Evolutionary conservation across 2,888 invertebrate genomes (phyloP), one percentile per base, ranked within the genome.

Genomic region (Pachliopta kotzebuea): DNA sequence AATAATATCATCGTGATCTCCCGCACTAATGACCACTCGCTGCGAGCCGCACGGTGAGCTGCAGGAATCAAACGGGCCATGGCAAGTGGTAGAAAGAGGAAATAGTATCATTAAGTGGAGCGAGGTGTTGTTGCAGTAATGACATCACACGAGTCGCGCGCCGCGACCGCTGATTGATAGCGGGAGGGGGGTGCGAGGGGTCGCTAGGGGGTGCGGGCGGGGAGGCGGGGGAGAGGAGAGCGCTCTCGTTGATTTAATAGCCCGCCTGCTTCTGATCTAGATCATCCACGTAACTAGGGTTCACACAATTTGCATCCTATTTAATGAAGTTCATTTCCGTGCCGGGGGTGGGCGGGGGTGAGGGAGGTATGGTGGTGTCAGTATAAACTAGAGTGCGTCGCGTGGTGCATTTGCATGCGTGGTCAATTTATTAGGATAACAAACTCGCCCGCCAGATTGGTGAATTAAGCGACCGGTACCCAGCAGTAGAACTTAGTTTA

Each of bases 231-330:
- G 20, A 11, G 23, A 21, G 53, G 45, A 24, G 53, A 21, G 52
- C 31, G 24, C 42, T 8, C 60, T 54, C 56, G 23, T 56, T 55
- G 62, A 50, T 49, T 50, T 62, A 61, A 61, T 61, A 61, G 61
- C 56, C 62, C 21, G 62, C 56, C 62, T 49, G 62, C 56, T 45
- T 49, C 37, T 61, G 61, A 61, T 61, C 61, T 49, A 55, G 61
- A 55, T 61, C 45, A 55, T 61, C 60, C 42, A 49, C 29, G 37
- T 11, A 18, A 3, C 2, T 45, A 60, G 60, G 60, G 60, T 26
- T 60, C 29, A 20, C 62, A 56, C 31, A 42, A 17, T 1, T 14
- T 37, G 1, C 37, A 37, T 37, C 3, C 37, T 14, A 37, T 37
- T 37, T 37, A 31, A 8, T 31, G 31, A 8, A 31, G 31, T 11